phyloP scores from a whole-genome alignment of 2,113 vertebrate genomes.

The Microcebus ravelobensis region DNA sequence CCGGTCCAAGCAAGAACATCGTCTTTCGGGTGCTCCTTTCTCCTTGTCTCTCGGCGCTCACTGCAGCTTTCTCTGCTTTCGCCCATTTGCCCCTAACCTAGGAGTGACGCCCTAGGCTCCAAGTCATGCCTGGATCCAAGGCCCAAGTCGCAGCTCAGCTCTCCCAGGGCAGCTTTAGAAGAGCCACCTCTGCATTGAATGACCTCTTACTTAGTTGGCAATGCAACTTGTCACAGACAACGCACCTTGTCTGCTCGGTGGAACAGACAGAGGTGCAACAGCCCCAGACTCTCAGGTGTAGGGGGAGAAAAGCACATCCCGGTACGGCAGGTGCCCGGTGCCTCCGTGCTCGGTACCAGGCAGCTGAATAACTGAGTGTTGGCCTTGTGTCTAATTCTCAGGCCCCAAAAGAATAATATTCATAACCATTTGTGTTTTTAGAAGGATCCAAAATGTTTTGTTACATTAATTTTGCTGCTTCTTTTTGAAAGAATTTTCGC shows the following conservation, averaged over 20 bases:
- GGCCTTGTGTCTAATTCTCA: not conserved
- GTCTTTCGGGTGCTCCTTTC: not conserved
- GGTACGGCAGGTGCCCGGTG: accelerated
- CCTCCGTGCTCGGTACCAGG: too few species aligned
- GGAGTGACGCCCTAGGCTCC: not conserved
- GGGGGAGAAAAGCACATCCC: not conserved
- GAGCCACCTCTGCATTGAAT: too few species aligned
- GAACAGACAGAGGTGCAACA: too few species aligned
- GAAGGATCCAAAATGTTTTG: not conserved
- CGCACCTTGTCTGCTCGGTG: not conserved
- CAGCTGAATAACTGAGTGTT: too few species aligned
- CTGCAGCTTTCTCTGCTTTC: accelerated
- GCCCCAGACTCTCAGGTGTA: not conserved
- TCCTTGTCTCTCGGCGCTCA: not conserved
- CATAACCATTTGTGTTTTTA: not conserved
- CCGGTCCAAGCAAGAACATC: too few species aligned
- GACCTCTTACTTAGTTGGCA: not conserved
- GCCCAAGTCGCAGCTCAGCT: not conserved
- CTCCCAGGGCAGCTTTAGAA: not conserved
- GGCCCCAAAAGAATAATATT: not conserved
- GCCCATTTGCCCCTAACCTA: not conserved
- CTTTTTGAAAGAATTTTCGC: not conserved
- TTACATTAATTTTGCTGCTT: not conserved
- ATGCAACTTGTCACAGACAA: not conserved
- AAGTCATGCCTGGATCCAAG: not conserved